Percentiles rank a stretch among this genome's conserved stretches.
phyloP scores from a whole-genome alignment of 2,888 invertebrate genomes.

The Auanema sp. region DNA sequence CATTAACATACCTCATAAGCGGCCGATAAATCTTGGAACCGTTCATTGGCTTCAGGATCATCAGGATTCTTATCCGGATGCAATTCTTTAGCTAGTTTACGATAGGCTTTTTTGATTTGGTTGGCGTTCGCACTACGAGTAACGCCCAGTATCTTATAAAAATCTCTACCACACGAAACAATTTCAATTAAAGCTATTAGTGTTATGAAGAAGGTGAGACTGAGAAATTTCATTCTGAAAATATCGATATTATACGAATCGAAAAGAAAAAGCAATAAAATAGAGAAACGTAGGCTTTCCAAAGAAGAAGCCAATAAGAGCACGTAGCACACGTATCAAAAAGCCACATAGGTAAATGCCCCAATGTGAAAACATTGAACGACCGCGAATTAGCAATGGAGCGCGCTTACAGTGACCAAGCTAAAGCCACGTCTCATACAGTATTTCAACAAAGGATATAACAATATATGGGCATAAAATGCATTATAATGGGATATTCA shows the following conservation, averaged over 20 bases:
- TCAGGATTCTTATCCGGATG: constrained; percentile 97
- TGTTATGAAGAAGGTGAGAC: constrained; percentile 11
- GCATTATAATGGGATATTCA: no score
- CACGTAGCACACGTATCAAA: background rate
- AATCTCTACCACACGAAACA: constrained; percentile 56
- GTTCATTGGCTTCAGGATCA: constrained; percentile 87
- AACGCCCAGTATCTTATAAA: constrained; percentile 71
- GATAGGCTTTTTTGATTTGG: constrained; percentile 82
- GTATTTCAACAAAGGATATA: no score
- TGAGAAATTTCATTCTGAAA: constrained; percentile 22
- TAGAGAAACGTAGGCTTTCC: background rate
- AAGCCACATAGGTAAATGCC: background rate
- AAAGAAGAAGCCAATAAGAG: background rate
- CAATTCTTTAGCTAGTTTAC: constrained; percentile 85
- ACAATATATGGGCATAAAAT: no score
- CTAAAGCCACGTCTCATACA: no score
- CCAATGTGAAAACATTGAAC: no score
- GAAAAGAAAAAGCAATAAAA: constrained; percentile 5
- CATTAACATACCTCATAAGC: constrained; percentile 58
- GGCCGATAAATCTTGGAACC: constrained; percentile 72
- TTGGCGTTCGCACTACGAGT: constrained; percentile 82
- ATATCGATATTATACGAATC: background rate
- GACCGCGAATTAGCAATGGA: no score
- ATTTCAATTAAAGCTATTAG: constrained; percentile 28
- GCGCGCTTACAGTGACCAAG: no score